Percentiles rank a stretch among this genome's conserved stretches.
These are phyloP conservation scores for Entomyzon cyanotis DNA, from an alignment of 2,113 vertebrate species.

Conservation along the genomic window DNA sequence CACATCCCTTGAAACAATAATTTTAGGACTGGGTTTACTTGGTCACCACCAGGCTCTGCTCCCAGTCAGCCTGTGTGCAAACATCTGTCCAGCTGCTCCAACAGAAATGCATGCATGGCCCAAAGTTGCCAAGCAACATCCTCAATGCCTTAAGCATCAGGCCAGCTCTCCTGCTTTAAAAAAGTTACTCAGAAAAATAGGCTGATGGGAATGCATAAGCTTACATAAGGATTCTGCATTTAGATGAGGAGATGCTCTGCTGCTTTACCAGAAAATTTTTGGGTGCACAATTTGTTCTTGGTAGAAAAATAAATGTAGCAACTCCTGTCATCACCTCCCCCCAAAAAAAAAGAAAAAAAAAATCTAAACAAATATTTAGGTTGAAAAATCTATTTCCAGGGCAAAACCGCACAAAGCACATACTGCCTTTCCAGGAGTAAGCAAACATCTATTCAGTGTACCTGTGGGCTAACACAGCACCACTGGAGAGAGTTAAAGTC, in stretches of 20 bases:
- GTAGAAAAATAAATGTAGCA: background rate
- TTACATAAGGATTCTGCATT: background rate
- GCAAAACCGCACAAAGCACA: background rate
- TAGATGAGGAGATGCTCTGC: background rate
- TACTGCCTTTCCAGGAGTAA: background rate
- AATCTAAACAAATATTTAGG: background rate
- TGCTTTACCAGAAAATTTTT: background rate
- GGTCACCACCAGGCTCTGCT: background rate
- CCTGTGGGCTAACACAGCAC: background rate
- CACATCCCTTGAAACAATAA: background rate
- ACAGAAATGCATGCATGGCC: background rate
- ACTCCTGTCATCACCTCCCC: background rate
- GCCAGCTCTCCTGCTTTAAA: background rate
- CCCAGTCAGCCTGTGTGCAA: slow-evolving; percentile 4
- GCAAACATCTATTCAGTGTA: background rate
- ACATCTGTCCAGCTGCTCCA: slow-evolving; percentile 42
- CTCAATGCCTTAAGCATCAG: background rate
- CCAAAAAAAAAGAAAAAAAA: background rate
- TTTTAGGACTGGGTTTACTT: background rate
- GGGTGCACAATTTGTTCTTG: background rate
- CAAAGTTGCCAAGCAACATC: slow-evolving; percentile 42
- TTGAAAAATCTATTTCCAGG: background rate
- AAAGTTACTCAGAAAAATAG: background rate
- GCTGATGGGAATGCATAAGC: background rate
- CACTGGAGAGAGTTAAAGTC: background rate